These are phyloP conservation scores for Physella acuta DNA, from an alignment of 1,140 invertebrate species.

Conservation along the genomic window DNA sequence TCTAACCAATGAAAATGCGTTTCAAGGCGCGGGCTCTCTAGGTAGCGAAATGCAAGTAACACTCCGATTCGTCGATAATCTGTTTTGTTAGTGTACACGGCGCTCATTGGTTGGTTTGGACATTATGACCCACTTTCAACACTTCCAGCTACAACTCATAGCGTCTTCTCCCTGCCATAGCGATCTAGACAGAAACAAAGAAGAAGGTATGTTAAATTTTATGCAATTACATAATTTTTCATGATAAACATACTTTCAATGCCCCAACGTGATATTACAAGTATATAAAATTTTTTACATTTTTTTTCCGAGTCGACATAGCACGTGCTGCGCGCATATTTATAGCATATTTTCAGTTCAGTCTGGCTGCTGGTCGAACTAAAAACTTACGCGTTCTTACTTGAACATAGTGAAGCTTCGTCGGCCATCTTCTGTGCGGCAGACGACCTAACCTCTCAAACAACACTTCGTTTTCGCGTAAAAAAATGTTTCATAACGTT, in stretches of 20 bases:
- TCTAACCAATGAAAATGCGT: not conserved
- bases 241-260: too few species aligned
- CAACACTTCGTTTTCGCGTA: too few species aligned
- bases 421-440: too few species aligned
- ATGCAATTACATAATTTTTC: too few species aligned
- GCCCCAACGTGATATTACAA: too few species aligned
- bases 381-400: too few species aligned
- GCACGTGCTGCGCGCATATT: conserved; percentile 11
- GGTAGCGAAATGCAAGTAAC: conserved; percentile 1
- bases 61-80: not conserved
- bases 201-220: conserved; percentile 3
- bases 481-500: too few species aligned
- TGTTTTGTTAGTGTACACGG: conserved; percentile 20
- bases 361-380: too few species aligned
- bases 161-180: conserved; percentile 10
- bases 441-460: too few species aligned
- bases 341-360: conserved; percentile 9
- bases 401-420: too few species aligned
- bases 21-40: conserved; percentile 8
- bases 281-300: too few species aligned
- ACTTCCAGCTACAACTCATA: conserved; percentile 14
- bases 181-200: conserved; percentile 10
- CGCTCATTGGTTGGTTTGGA: conserved; percentile 13
- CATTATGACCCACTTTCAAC: conserved; percentile 17
- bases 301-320: too few species aligned